Percentiles rank a stretch among this genome's conserved stretches.
These are phyloP conservation scores for Synanthedon formicaeformis DNA, from an alignment of 2,888 invertebrate species.

Conservation along the genomic window DNA sequence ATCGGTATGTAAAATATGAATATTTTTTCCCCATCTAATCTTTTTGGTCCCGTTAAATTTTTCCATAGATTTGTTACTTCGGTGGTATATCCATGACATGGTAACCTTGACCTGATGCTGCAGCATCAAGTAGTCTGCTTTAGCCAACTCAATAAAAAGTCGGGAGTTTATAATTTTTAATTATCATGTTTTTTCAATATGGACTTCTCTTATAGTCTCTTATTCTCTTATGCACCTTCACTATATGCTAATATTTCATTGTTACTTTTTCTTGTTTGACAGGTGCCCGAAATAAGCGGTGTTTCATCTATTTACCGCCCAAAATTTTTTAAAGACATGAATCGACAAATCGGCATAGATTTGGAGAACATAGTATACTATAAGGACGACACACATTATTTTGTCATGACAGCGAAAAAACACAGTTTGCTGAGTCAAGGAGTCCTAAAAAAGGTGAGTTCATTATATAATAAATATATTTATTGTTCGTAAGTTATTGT, in stretches of 20 bases:
- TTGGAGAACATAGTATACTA: conserved; percentile 99
- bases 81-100: no score
- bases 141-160: no score
- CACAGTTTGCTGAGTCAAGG: conserved; percentile 93
- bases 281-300: conserved; percentile 96
- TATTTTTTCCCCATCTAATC: not conserved
- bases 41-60: not conserved
- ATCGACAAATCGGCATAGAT: conserved; percentile 91
- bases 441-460: conserved; percentile 83
- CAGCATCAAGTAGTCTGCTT: no score
- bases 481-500: not conserved
- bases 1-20: conserved; percentile 32
- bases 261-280: conserved; percentile 7
- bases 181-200: no score
- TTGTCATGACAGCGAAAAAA: conserved; percentile 99
- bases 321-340: conserved; percentile 96
- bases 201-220: no score
- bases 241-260: no score
- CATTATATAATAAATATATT: not conserved
- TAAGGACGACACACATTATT: conserved; percentile 99
- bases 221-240: no score
- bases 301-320: conserved; percentile 99
- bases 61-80: not conserved
- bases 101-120: no score
- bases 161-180: no score